A percentile compares a stretch with the other conserved stretches of the same genome.
phyloP scores from a whole-genome alignment of 2,888 invertebrate species.

The Lutraria lutraria region DNA sequence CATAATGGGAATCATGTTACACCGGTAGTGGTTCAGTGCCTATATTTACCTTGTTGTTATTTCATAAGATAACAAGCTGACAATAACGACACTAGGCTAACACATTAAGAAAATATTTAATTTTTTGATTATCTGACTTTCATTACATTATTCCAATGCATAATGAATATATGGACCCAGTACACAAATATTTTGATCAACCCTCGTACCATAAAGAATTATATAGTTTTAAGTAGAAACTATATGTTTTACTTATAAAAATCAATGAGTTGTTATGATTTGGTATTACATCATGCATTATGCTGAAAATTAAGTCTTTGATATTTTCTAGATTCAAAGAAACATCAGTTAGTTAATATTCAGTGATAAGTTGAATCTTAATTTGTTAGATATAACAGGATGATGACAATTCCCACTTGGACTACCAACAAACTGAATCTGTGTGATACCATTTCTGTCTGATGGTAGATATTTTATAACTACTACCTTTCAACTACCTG shows the following conservation, averaged over 20 bases:
- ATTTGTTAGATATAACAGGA: neutral
- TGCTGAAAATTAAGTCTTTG: neutral
- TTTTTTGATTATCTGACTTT: too few relatives aligned
- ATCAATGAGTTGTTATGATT: neutral
- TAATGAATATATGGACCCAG: too few relatives aligned
- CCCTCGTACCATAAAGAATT: too few relatives aligned
- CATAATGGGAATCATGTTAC: too few relatives aligned
- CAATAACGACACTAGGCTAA: too few relatives aligned
- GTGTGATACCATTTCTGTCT: neutral
- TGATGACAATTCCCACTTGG: neutral
- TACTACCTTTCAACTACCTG: neutral
- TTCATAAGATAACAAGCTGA: too few relatives aligned
- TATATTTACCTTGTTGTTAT: too few relatives aligned
- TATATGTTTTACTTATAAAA: neutral
- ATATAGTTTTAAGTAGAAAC: too few relatives aligned
- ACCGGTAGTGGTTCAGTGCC: too few relatives aligned
- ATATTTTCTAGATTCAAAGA: slow-evolving; percentile 6
- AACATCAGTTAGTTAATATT: neutral
- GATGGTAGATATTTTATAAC: neutral
- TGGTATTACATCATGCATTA: neutral
- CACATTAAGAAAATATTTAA: too few relatives aligned
- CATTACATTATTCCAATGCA: too few relatives aligned
- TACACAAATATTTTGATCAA: too few relatives aligned
- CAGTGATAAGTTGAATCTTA: neutral
- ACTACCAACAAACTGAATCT: neutral